Conservation (phyloP, 2,797 vertebrate species). For the Mycteria americana region DNA sequence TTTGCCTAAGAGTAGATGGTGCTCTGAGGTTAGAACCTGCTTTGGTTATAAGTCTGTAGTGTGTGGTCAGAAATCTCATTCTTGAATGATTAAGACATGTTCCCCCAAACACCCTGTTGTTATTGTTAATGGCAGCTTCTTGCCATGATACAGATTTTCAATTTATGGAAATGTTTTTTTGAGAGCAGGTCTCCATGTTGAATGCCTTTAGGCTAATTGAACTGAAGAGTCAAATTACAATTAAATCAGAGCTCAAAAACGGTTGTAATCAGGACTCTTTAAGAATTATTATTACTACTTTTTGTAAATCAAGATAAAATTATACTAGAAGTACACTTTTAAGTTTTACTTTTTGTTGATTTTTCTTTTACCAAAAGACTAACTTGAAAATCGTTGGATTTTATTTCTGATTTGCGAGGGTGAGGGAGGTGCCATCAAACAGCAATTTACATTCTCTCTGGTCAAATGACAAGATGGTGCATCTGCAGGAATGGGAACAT, state of each 20-base stretch:
- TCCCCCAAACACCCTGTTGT: not conserved
- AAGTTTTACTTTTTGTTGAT: not conserved
- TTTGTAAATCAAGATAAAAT: not conserved
- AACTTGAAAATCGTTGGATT: not conserved
- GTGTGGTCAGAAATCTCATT: not conserved
- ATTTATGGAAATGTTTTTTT: not conserved
- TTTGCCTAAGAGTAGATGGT: not conserved
- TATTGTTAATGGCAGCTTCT: not conserved
- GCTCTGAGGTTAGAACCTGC: not conserved
- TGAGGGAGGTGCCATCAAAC: not conserved
- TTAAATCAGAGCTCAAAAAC: not conserved
- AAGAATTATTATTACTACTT: not conserved
- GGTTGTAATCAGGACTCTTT: not conserved
- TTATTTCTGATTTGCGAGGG: not conserved
- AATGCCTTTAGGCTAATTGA: not conserved
- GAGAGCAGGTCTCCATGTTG: not conserved
- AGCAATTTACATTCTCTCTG: not conserved
- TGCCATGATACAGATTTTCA: not conserved
- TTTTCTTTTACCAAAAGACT: not conserved
- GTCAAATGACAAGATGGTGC: not conserved
- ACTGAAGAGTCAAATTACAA: not conserved
- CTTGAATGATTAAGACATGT: not conserved
- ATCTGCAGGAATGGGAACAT: not conserved
- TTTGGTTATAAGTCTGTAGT: not conserved
- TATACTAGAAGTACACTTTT: not conserved